Base-by-base conservation (phyloP, 1,140 invertebrate species). In the Neocloeon triangulifer region DNA sequence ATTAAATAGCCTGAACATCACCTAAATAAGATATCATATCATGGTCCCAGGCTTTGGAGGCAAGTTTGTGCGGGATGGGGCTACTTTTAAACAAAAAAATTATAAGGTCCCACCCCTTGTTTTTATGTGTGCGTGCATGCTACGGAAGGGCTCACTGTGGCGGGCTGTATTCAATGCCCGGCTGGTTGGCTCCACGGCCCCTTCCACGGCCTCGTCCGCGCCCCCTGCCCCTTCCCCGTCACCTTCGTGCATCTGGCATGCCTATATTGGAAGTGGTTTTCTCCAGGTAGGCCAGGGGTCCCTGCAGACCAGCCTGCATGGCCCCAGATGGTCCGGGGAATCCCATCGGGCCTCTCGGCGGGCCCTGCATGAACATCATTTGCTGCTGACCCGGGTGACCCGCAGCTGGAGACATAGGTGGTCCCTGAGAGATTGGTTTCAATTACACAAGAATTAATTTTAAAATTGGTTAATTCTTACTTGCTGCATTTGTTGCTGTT, bases 211-310 rank as follows among this genome's bases (percentile, higher is more conserved):
- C 66, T 43, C 66, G 57, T 40, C 66, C 66, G 53, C 66, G 62
- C 54, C 67, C 67, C 61, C 67, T 66, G 59, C 66, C 67, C 48
- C 66, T 61, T 53, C 65, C 66, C 52, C 66, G 66, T 69, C 67
- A 69, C 64, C 67, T 67, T 30, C 66, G 49, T 38, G 64, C 65
- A 50, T 73, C 70, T 17, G 66, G 65, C 60, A 77, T 62, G 21
- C 74, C 74, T 61, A 80, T 79, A 56, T 74, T 77, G 47, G 71
- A 75, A 35, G 74, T 73, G 34, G 73, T 78, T 55, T 78, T 77
- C 58, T 80, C 74, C 32, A 80, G 53, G 48, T 70, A 78, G 2
- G 73, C 73, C 16, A 77, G 55, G 10, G 74, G 74, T 10, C 73
- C 73, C 43, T 74, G 73, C 22, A 75, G 52, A 3, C 27, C 27